Percentiles rank a stretch among this genome's conserved stretches.
Evolutionary conservation across 1,140 invertebrate genomes (phyloP).

Genomic region (Drosophila kepulauana): DNA sequence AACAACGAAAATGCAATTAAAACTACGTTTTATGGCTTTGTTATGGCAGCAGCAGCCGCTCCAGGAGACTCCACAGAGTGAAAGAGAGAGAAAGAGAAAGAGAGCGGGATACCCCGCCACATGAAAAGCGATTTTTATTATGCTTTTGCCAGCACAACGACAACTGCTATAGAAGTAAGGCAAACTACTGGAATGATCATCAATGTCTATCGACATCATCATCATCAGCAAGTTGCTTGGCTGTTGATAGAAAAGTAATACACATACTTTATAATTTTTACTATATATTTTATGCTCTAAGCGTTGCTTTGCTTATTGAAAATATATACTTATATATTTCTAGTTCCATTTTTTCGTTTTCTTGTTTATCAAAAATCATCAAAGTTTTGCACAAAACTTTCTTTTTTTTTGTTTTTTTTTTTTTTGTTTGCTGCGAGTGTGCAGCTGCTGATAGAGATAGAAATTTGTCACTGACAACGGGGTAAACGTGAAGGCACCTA

Average conservation of each 20-base stretch:
- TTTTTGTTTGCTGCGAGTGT: slow-evolving; percentile 5
- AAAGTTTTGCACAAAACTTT: slow-evolving; percentile 76
- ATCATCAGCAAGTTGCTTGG: slow-evolving; percentile 43
- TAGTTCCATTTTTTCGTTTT: slow-evolving; percentile 16
- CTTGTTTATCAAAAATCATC: slow-evolving; percentile 75
- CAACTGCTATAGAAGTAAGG: slow-evolving; percentile 10
- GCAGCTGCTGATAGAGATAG: slow-evolving; percentile 50
- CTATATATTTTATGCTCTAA: slow-evolving; percentile 20
- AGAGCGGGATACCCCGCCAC: slow-evolving; percentile 32
- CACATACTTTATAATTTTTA: slow-evolving; percentile 55
- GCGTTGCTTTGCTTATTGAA: slow-evolving; percentile 73
- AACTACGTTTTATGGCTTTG: slow-evolving; percentile 84
- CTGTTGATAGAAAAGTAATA: slow-evolving; percentile 79
- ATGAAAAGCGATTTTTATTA: slow-evolving; percentile 80
- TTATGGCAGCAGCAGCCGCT: slow-evolving; percentile 68
- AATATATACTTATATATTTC: slow-evolving; percentile 33
- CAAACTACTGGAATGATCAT: slow-evolving; percentile 50
- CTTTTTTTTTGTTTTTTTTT: neutral
- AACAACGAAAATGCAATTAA: slow-evolving; percentile 84
- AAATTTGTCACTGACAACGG: slow-evolving; percentile 73
- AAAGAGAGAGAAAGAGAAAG: slow-evolving; percentile 4
- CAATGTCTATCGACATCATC: slow-evolving; percentile 1
- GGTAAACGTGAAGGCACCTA: neutral
- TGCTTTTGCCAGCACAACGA: slow-evolving; percentile 56
- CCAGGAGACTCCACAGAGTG: neutral